Base-by-base conservation (phyloP, 1,140 invertebrate genomes). In the Tetraneura akinire region DNA sequence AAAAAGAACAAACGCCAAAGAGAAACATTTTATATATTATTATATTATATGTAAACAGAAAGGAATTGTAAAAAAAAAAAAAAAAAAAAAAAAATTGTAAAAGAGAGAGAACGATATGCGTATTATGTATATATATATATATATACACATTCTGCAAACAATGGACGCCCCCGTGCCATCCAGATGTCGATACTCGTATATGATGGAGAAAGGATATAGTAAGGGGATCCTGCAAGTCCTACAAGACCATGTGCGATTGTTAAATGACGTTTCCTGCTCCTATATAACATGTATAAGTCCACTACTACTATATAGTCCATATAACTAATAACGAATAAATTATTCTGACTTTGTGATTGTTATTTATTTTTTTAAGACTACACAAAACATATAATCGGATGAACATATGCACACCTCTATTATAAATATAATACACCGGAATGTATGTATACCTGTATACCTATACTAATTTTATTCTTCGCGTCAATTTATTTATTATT, bases 101-200 rank as follows among this genome's bases (percentile, higher is more conserved):
- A 10, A 23, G 21, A 14, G 55, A 45, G 11, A 32, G 32, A 74
- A 53, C n/a, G n/a, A n/a, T n/a, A n/a, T n/a, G n/a, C n/a, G n/a
- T n/a, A n/a, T n/a, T n/a, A n/a, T n/a, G n/a, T n/a, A n/a, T n/a
- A 37, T 29, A 29, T 73, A 32, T 73, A 74, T 32, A 57, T 18
- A n/a, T 18, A 16, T 60, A 47, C 47, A 57, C 73, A n/a, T 76
- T 57, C 73, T 76, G 73, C 73, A 57, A 62, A 78, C 74, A 78
- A 78, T 78, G 53, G 74, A 60, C 74, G 74, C 74, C 73, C 73
- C 74, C 74, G 74, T 62, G 74, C 74, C 74, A 47, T 78, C 74
- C 74, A 78, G 74, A 78, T 78, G 74, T 78, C 74, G 74, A 62
- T 78, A 62, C 74, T 45, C 29, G 32, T n/a, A 18, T 37, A 37